These are phyloP conservation scores for Acromyrmex heyeri DNA, from an alignment of 1,140 invertebrate species.

Conservation along the genomic window DNA sequence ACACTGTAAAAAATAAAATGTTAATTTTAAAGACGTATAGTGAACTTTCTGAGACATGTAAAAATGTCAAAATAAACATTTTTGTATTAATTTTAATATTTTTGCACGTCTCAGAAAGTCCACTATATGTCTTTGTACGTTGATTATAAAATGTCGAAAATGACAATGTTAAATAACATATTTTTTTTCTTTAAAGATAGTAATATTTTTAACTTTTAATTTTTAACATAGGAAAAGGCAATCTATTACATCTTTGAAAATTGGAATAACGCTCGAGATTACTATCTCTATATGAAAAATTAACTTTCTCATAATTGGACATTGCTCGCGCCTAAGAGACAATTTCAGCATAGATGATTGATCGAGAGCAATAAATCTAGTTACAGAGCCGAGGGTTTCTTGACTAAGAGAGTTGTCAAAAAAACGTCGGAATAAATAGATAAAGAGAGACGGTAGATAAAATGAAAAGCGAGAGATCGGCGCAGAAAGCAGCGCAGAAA, in stretches of 20 bases:
- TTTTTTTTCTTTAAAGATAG: neutral
- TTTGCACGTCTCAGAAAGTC: too few species aligned
- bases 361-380: conserved; percentile 58
- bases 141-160: neutral
- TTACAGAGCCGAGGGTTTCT: conserved; percentile 19
- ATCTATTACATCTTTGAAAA: conserved; percentile 1
- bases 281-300: conserved; percentile 29
- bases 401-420: conserved; percentile 38
- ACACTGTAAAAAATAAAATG: too few species aligned
- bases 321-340: conserved; percentile 22
- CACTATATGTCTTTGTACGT: too few species aligned
- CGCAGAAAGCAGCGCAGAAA: neutral
- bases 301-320: conserved; percentile 49
- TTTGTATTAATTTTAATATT: too few species aligned
- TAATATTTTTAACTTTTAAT: neutral
- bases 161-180: too few species aligned
- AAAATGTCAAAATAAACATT: too few species aligned
- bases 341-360: conserved; percentile 41
- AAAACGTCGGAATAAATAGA: conserved; percentile 63
- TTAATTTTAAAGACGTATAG: too few species aligned
- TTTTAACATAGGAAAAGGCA: neutral
- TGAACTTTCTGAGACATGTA: too few species aligned
- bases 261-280: conserved; percentile 9
- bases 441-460: conserved; percentile 22
- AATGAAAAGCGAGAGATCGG: conserved; percentile 11